Percentiles rank a stretch among this genome's conserved stretches.
phyloP scores from a whole-genome alignment of 2,888 invertebrate species.

The Troides aeacus region DNA sequence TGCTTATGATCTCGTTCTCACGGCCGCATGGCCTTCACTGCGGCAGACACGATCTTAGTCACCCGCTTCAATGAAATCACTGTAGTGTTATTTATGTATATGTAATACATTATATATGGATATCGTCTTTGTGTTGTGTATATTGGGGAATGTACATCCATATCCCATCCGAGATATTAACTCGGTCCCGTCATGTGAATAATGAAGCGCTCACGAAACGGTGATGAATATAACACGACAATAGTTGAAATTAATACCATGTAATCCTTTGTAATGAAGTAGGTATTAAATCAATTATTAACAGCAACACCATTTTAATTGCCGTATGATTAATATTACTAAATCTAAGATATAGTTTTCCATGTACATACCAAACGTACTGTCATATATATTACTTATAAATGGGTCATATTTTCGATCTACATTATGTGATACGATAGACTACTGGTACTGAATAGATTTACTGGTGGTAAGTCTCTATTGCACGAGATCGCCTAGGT shows the following conservation, averaged over 20 bases:
- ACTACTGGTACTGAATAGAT: too few species aligned
- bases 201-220: too few species aligned
- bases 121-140: not conserved
- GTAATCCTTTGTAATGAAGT: constrained; percentile 18
- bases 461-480: too few species aligned
- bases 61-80: constrained; percentile 19
- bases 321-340: not conserved
- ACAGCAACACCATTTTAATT: constrained; percentile 10
- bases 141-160: not conserved
- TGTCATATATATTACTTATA: too few species aligned
- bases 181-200: too few species aligned
- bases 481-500: too few species aligned
- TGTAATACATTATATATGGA: not conserved
- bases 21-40: constrained; percentile 13
- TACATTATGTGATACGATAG: too few species aligned
- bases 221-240: not conserved
- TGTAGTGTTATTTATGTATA: not conserved
- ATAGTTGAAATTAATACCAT: constrained; percentile 1
- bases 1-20: constrained; percentile 20
- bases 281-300: constrained; percentile 12
- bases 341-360: too few species aligned
- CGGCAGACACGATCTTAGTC: constrained; percentile 21
- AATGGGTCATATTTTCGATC: too few species aligned
- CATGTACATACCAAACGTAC: too few species aligned
- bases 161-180: too few species aligned